Evolutionary conservation across 2,888 invertebrate genomes (phyloP), one percentile per base, ranked within the genome.

Genomic region (Caenorhabditis sulstoni): DNA sequence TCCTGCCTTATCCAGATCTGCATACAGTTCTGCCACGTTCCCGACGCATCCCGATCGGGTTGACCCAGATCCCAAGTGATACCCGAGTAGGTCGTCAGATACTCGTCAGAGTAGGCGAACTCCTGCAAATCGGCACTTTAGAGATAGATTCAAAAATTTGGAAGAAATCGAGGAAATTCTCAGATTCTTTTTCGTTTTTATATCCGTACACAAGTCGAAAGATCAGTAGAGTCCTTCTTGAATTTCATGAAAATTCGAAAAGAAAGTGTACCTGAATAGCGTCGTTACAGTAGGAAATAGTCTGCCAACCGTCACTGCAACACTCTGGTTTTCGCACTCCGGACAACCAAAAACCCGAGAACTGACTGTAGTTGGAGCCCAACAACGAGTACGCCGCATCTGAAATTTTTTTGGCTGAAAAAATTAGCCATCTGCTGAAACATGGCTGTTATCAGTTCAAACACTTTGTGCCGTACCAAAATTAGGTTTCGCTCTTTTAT

Each of bases 1-100:
- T n/a, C 37, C 3, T 29, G 55, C n/a, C 64, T 11, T 0, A 64
- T 20, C 64, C 64, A 64, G 22, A 64, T 44, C n/a, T 39, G 37
- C 39, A 64, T 44, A 23, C 64, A 64, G 12, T 64, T 64, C n/a
- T 64, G 64, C 64, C 64, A 64, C n/a, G n/a, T n/a, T n/a, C n/a
- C n/a, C n/a, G n/a, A n/a, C n/a, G n/a, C 23, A 29, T 52, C 18
- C 16, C 53, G n/a, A 64, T 64, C 64, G 39, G 64, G 64, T 49
- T 64, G 64, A 44, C 37, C 53, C 0, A 7, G 16, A 8, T 64
- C 53, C 64, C 64, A 64, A 16, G 29, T 29, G 0, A 53, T n/a
- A 3, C 64, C 64, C 8, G 22, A 39, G 16, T 44, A 64, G 29
- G 18, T 53, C 0, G 64, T 44, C 12, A 64, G 29, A 12, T 64